Evolutionary conservation across 1,140 invertebrate species (phyloP), one percentile per base, ranked within the genome.

Genomic region (Drosophila punjabiensis): DNA sequence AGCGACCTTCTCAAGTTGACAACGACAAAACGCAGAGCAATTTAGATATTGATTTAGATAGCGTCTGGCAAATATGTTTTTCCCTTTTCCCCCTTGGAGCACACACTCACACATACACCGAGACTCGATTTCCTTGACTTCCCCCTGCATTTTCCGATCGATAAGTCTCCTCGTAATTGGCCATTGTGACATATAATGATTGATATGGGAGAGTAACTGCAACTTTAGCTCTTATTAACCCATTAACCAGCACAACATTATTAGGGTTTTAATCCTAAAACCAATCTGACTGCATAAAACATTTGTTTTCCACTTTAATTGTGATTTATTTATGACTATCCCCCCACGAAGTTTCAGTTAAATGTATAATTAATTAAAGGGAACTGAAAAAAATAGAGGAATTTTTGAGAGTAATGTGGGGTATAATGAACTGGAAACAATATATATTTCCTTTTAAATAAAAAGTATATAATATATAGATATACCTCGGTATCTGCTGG

Each of bases 31-130:
- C 56, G 73, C 66, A 73, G 48, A 73, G 79, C 79, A 77, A 82
- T 82, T 82, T 82, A 82, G 79, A 77, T 77, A 82, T 82, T 82
- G 80, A 82, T 82, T 82, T 82, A 73, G 79, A 82, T 77, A 82
- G 79, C 73, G 62, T 48, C 66, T 70, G 52, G 71, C 69, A 75
- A 74, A 74, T 63, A 73, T 73, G 55, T 73, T 73, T 24, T 41
- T 7, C 39, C 39, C 24, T 24, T 10, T 35, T 24, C 37, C 35
- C 37, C 33, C 37, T 28, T 41, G 37, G 24, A 56, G 56, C 8
- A 32, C n/a, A 4, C 18, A 32, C n/a, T 33, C 16, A 16, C 32
- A 20, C n/a, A 28, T 20, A n/a, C n/a, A n/a, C n/a, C n/a, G n/a
- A 11, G 13, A 11, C 24, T 5, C 35, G 20, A 13, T 41, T 59